Conservation (phyloP, 2,797 vertebrate species). For the Hippopotamyrus pictus region DNA sequence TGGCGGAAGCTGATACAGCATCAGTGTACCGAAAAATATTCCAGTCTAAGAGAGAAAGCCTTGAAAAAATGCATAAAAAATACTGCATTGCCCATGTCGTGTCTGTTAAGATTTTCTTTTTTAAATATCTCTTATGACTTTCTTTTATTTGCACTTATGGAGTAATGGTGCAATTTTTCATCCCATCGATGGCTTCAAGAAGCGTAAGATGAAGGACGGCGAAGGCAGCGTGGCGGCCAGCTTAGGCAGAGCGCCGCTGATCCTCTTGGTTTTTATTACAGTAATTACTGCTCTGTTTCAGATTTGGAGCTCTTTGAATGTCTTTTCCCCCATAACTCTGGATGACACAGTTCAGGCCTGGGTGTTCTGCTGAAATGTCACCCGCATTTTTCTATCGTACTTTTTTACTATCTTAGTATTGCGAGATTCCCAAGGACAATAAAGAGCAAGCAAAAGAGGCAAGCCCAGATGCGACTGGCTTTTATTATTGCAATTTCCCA, state of each 20-base stretch:
- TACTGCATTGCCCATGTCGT: background rate
- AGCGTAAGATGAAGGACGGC: background rate
- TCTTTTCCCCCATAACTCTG: conserved; percentile 13
- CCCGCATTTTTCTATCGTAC: conserved; percentile 12
- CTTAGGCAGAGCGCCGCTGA: background rate
- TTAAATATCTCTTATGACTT: background rate
- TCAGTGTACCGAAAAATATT: background rate
- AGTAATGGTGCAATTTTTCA: conserved; percentile 4
- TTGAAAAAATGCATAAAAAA: background rate
- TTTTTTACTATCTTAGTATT: conserved; percentile 10
- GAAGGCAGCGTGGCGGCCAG: background rate
- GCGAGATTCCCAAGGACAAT: conserved; percentile 10
- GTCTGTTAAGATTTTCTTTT: conserved; percentile 5
- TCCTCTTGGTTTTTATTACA: conserved; percentile 13
- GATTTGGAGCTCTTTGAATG: conserved; percentile 23
- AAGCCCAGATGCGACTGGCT: background rate
- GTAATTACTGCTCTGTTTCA: conserved; percentile 28
- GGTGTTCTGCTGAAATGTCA: conserved; percentile 12
- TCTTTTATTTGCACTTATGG: conserved; percentile 4
- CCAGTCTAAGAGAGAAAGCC: background rate
- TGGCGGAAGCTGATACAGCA: background rate
- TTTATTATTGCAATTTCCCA: conserved; percentile 18
- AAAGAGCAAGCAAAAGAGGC: conserved; percentile 12
- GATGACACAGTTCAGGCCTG: conserved; percentile 18
- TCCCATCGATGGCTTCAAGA: background rate